phyloP scores from a whole-genome alignment of 2,888 invertebrate genomes.

The Cheilosia soror region DNA sequence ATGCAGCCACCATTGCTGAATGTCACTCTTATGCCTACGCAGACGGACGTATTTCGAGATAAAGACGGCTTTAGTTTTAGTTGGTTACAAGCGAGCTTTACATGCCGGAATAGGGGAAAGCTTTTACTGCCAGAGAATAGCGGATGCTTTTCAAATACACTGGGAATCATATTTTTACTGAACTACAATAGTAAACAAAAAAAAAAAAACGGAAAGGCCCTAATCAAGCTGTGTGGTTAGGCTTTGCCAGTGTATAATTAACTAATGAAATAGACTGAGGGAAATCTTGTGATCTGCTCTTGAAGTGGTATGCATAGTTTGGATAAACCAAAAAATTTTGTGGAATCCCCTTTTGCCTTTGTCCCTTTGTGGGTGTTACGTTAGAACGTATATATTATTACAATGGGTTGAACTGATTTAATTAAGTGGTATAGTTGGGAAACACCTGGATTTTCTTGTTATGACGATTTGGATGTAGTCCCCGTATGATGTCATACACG shows the following conservation, averaged over 20 bases:
- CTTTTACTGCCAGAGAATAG: background rate
- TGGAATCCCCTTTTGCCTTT: slow-evolving; percentile 6
- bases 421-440: slow-evolving; percentile 2
- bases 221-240: background rate
- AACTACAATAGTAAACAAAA: background rate
- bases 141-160: background rate
- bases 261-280: too few relatives aligned
- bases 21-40: slow-evolving; percentile 26
- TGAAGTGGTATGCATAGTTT: background rate
- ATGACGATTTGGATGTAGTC: too few relatives aligned
- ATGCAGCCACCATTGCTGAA: slow-evolving; percentile 4
- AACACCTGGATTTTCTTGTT: background rate
- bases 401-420: slow-evolving; percentile 5
- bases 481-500: too few relatives aligned
- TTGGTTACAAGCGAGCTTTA: background rate
- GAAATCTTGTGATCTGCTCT: too few relatives aligned
- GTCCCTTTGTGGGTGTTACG: background rate
- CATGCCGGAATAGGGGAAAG: slow-evolving; percentile 6
- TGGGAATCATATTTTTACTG: background rate
- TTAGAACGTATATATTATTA: background rate
- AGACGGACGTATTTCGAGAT: background rate
- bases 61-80: background rate
- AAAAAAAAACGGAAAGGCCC: background rate
- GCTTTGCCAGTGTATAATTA: too few relatives aligned
- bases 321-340: background rate